Evolutionary conservation across 2,888 invertebrate genomes (phyloP).

Genomic region (Spilosoma lubricipeda): DNA sequence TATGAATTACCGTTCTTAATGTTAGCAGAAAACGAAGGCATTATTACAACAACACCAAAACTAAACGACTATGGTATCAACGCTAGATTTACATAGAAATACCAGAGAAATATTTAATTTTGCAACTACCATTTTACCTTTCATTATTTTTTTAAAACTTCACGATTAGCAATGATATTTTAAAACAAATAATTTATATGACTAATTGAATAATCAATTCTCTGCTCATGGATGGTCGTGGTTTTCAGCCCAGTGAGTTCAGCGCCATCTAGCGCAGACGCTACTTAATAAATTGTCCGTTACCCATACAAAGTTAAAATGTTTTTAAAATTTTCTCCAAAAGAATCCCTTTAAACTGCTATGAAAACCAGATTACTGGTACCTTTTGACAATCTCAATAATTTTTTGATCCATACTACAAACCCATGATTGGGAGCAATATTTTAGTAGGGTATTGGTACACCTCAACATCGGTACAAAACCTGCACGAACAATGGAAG

Average conservation of each 20-base stretch:
- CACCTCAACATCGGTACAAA: not conserved
- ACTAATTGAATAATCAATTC: too few species aligned
- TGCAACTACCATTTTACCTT: too few species aligned
- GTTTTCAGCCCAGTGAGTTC: not conserved
- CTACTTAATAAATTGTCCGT: not conserved
- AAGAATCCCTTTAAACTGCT: not conserved
- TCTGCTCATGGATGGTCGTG: not conserved
- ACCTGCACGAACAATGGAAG: slow-evolving; percentile 4
- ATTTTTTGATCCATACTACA: not conserved
- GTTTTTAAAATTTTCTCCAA: not conserved
- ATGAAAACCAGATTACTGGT: not conserved
- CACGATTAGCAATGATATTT: too few species aligned
- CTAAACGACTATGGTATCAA: too few species aligned
- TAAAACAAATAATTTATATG: too few species aligned
- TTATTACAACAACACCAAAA: too few species aligned
- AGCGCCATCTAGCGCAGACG: not conserved
- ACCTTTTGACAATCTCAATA: not conserved
- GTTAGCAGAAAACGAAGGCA: too few species aligned
- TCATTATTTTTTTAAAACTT: too few species aligned
- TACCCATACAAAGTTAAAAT: not conserved
- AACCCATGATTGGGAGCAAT: not conserved
- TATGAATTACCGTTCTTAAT: too few species aligned
- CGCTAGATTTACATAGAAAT: too few species aligned
- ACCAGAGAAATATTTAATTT: too few species aligned
- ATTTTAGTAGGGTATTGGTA: not conserved